Conservation (phyloP, 2,888 invertebrate species). For the Nomada goodeniana region DNA sequence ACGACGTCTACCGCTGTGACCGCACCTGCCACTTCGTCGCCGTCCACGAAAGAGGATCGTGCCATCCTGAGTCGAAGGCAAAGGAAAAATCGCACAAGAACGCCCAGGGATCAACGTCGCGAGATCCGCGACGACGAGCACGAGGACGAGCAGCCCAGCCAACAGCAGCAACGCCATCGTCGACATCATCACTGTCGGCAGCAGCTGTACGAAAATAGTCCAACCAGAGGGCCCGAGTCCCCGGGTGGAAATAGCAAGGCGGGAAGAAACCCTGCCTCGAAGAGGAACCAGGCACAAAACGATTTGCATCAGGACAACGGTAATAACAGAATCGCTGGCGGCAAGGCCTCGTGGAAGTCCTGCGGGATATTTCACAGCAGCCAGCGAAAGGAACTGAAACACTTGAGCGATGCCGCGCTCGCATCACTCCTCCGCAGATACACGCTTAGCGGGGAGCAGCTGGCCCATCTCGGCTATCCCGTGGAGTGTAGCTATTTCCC, state of each 20-base stretch:
- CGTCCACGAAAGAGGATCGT: constrained; percentile 78
- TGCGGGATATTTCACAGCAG: constrained; percentile 75
- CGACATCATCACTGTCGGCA: constrained; percentile 29
- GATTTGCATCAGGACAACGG: background rate
- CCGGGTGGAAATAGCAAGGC: background rate
- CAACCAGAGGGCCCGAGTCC: background rate
- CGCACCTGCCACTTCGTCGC: background rate
- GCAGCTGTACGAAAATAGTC: constrained; percentile 44
- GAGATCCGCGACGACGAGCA: constrained; percentile 66
- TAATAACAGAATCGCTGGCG: background rate
- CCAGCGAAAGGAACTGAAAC: constrained; percentile 80
- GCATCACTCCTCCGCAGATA: constrained; percentile 87
- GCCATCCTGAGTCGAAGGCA: constrained; percentile 85
- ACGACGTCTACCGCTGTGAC: background rate
- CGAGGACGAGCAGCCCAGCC: constrained; percentile 57
- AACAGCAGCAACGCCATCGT: constrained; percentile 31
- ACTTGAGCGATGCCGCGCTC: constrained; percentile 86
- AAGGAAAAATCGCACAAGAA: constrained; percentile 84
- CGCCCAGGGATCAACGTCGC: constrained; percentile 69
- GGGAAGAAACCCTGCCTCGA: background rate
- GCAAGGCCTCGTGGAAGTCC: constrained; percentile 55
- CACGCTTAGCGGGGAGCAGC: constrained; percentile 87
- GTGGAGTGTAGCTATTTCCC: constrained; percentile 87
- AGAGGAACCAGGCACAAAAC: constrained; percentile 12
- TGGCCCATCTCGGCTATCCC: constrained; percentile 90